A percentile compares a stretch with the other conserved stretches of the same genome.
phyloP scores from a whole-genome alignment of 1,140 invertebrate genomes.

The Drosophila kanapiae region DNA sequence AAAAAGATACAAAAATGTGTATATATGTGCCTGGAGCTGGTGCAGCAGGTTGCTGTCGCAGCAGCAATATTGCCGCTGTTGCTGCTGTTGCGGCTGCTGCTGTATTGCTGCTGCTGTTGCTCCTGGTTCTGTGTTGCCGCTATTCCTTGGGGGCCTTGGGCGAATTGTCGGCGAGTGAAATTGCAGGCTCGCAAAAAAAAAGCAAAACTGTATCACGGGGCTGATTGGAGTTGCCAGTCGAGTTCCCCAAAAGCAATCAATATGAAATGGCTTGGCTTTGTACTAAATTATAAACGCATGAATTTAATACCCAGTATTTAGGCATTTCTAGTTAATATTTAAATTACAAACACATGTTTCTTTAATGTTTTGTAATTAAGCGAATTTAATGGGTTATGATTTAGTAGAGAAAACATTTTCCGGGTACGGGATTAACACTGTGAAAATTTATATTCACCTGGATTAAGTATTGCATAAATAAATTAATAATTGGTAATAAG shows the following conservation, averaged over 20 bases:
- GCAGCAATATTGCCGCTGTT: slow-evolving; percentile 8
- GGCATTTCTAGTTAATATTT: slow-evolving; percentile 16
- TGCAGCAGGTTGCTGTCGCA: slow-evolving; percentile 55
- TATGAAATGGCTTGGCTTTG: slow-evolving; percentile 20
- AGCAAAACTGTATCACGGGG: slow-evolving; percentile 52
- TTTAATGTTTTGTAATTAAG: slow-evolving; percentile 3
- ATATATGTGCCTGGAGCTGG: slow-evolving; percentile 29
- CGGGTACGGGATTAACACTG: not conserved
- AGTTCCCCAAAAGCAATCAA: slow-evolving; percentile 43
- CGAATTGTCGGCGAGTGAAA: slow-evolving; percentile 49
- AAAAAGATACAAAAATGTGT: slow-evolving; percentile 28
- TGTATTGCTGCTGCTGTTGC: slow-evolving; percentile 19
- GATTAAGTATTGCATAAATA: not conserved
- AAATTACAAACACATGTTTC: slow-evolving; percentile 16
- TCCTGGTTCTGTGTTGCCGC: slow-evolving; percentile 46
- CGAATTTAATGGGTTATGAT: not conserved
- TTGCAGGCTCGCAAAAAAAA: slow-evolving; percentile 27
- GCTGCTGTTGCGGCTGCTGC: slow-evolving; percentile 28
- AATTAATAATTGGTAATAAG: not conserved
- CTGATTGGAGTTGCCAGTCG: slow-evolving; percentile 35
- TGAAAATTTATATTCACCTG: not conserved
- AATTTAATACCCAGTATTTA: slow-evolving; percentile 26
- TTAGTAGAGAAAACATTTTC: not conserved
- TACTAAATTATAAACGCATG: slow-evolving; percentile 35
- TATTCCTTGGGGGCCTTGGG: slow-evolving; percentile 62